Evolutionary conservation across 2,797 vertebrate species (phyloP), one percentile per base, ranked within the genome.

Genomic region (Ataeniobius toweri): DNA sequence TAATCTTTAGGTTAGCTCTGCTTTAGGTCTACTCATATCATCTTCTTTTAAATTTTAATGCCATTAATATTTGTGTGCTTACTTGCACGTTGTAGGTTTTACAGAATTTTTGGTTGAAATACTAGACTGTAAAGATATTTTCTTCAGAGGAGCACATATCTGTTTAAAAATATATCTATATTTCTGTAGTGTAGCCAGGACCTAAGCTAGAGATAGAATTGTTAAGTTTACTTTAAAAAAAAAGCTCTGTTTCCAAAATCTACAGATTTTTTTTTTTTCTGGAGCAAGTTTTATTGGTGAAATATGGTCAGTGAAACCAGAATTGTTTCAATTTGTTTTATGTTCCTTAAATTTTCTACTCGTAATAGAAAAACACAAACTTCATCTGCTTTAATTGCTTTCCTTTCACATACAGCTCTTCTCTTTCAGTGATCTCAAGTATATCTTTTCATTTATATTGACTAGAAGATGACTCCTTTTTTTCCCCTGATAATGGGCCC

Each of bases 361-460:
- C 18, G n/a, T 31, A 39, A 83, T 73, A 82, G 20, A 31, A 44
- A 1, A 10, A 39, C 65, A 70, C 72, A 63, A 68, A 26, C 36
- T 0, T 46, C 61, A 50, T 68, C 28, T 50, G 28, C 72, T 72
- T 76, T 82, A 78, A 69, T 84, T 51, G 22, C 55, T 46, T 73
- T 22, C 65, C 10, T 20, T 44, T 79, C 28, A 44, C 61, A 10
- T 80, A 76, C 50, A 73, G 14, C 65, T 39, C 39, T 63, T 79
- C 50, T 85, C 73, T 77, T 36, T 26, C 63, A 58, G 13, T 68
- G 63, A 76, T 75, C 58, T 36, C 46, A 41, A 61, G 18, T 68
- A 89, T 82, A 44, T 81, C 71, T 84, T 90, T 87, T 73, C 73
- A 24, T 83, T 78, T 83, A 63, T 83, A 77, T 73, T 89, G 86